These are phyloP conservation scores for Anas bahamensis DNA, from an alignment of 2,797 vertebrate species.

Conservation along the genomic window DNA sequence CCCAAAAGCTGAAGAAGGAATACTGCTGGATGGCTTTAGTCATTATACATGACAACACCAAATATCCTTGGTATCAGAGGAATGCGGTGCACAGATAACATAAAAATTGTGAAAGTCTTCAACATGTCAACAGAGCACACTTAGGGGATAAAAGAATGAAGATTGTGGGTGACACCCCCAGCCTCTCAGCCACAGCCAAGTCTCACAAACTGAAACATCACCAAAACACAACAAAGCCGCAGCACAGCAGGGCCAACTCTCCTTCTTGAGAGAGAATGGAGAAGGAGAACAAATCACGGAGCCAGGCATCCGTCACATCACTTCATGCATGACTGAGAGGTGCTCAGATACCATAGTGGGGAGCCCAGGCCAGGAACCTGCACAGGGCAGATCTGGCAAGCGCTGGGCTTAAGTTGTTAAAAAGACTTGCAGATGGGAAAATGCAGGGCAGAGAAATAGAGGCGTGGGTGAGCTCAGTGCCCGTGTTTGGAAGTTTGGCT, in stretches of 20 bases:
- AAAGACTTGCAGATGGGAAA: background rate
- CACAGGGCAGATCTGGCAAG: background rate
- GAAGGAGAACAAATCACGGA: constrained; percentile 47
- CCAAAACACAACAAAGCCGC: constrained; percentile 51
- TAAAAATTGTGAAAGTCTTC: constrained; percentile 33
- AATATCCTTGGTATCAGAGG: constrained; percentile 32
- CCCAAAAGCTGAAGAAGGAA: background rate
- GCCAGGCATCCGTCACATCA: constrained; percentile 33
- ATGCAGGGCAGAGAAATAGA: background rate
- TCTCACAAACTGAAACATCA: constrained; percentile 31
- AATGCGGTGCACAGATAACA: background rate
- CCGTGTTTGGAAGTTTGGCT: background rate
- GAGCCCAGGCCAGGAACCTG: background rate
- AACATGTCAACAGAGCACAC: background rate
- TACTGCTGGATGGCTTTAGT: background rate
- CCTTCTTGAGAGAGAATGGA: constrained; percentile 19
- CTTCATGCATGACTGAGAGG: constrained; percentile 57
- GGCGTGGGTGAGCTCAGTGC: background rate
- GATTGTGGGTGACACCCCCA: background rate
- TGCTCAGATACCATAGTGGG: constrained; percentile 29
- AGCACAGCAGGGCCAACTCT: constrained; percentile 23
- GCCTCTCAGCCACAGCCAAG: background rate
- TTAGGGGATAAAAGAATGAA: constrained; percentile 25
- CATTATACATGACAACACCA: background rate
- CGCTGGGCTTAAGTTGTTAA: background rate